Conservation (phyloP, 2,888 invertebrate genomes). For the Oscheius sp. region DNA sequence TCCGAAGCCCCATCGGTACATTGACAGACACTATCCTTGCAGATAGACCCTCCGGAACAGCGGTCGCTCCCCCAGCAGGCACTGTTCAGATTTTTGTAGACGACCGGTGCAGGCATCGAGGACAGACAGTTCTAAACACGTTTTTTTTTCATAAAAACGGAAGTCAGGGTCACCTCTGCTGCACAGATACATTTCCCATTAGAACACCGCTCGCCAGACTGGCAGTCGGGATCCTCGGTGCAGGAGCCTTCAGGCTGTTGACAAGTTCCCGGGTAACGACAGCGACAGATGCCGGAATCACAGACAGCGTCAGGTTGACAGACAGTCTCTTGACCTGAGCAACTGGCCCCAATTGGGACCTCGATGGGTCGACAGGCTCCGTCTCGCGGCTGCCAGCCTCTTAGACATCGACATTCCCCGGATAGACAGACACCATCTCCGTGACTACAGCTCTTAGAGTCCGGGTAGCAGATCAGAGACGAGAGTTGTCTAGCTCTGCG, state of each 20-base stretch:
- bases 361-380: slow-evolving; percentile 43
- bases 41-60: slow-evolving; percentile 68
- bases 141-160: background rate
- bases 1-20: slow-evolving; percentile 68
- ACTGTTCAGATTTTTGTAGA: slow-evolving; percentile 59
- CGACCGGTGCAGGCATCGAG: slow-evolving; percentile 34
- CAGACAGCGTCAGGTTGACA: slow-evolving; percentile 39
- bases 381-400: slow-evolving; percentile 46
- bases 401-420: slow-evolving; percentile 57
- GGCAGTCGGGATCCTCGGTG: slow-evolving; percentile 24
- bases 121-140: slow-evolving; percentile 48
- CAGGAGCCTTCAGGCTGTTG: slow-evolving; percentile 34
- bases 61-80: slow-evolving; percentile 61
- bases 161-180: slow-evolving; percentile 10
- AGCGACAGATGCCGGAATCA: slow-evolving; percentile 40
- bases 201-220: slow-evolving; percentile 38
- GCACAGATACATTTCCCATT: slow-evolving; percentile 51
- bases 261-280: slow-evolving; percentile 39
- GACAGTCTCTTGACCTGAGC: slow-evolving; percentile 30
- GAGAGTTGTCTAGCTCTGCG: slow-evolving; percentile 27
- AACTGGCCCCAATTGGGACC: slow-evolving; percentile 41
- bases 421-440: slow-evolving; percentile 59
- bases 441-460: slow-evolving; percentile 51
- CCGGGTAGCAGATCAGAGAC: slow-evolving; percentile 49
- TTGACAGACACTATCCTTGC: slow-evolving; percentile 61